Evolutionary conservation across 2,888 invertebrate genomes (phyloP), one percentile per base, ranked within the genome.

Genomic region (Plagodis pulveraria): DNA sequence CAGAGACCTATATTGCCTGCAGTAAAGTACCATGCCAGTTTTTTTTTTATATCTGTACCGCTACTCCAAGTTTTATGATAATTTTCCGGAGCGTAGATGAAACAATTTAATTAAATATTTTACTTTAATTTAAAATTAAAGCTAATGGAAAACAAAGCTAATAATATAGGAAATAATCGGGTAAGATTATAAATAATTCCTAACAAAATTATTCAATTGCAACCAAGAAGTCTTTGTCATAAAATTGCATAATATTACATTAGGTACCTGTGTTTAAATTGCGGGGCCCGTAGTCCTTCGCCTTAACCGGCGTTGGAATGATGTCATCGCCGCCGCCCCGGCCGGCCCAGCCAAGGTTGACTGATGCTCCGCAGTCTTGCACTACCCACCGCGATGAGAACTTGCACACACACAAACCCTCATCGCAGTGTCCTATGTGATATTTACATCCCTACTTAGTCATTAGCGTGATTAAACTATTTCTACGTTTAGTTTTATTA

Each of bases 331-430:
- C 52, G 65, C 47, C 63, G 49, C 11, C 38, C 47, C 63, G 49
- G 12, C 38, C 56, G 65, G 55, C 46, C 43, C 54, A 34, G 22
- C 43, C 54, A 34, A 35, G 44, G 50, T 52, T 55, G 42, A 32
- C 9, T 57, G 63, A 46, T 57, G 66, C 59, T 65, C 60, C 58
- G 57, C 84, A 84, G 84, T 86, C 80, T 76, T 73, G 76, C 76
- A 73, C 71, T 65, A 77, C 80, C 76, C 81, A 78, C 70, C 80
- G 91, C 89, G 81, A 91, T 91, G 91, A 89, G 81, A 85, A 81
- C 84, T 75, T 76, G 78, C 69, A 72, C 54, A 56, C 50, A 73
- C 75, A 74, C 72, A 64, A 67, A 67, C 62, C 67, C 67, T 67
- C 70, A 77, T 78, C 80, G 71, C 73, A 77, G 75, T 82, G 78